Percentiles rank a stretch among this genome's conserved stretches.
These are phyloP conservation scores for Micrastur ruficollis DNA, from an alignment of 2,797 vertebrate species.

Conservation along the genomic window DNA sequence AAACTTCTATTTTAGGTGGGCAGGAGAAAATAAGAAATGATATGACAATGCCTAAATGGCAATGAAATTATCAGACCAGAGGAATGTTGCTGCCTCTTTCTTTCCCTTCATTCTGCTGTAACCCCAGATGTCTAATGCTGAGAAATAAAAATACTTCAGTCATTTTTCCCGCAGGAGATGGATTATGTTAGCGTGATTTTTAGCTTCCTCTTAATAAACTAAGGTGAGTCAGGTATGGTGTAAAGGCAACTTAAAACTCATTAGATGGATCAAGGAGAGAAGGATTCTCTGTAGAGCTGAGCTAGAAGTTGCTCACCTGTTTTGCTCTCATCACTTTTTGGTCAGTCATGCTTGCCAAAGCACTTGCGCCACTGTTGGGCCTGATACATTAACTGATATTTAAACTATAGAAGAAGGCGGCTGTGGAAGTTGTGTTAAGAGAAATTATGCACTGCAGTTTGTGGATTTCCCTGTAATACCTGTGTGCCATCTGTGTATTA, in stretches of 20 bases:
- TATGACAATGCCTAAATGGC: not conserved
- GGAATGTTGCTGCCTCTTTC: not conserved
- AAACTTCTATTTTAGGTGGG: not conserved
- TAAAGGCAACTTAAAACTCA: not conserved
- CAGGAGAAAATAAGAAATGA: not conserved
- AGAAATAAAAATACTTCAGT: not conserved
- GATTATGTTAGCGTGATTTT: not conserved
- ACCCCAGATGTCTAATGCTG: not conserved
- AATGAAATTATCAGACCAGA: not conserved
- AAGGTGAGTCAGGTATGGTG: not conserved
- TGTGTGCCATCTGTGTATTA: not conserved
- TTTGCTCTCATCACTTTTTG: not conserved
- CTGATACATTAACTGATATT: not conserved
- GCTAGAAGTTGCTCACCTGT: not conserved
- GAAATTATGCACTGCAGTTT: not conserved
- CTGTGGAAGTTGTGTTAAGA: not conserved
- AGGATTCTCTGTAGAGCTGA: not conserved
- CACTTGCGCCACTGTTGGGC: accelerated
- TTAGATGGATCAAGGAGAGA: not conserved
- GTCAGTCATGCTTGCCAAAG: not conserved
- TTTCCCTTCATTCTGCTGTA: not conserved
- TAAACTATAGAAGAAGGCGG: not conserved
- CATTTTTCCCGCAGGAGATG: not conserved
- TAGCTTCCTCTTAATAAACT: not conserved
- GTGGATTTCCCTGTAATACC: not conserved